A percentile compares a stretch with the other conserved stretches of the same genome.
These are phyloP conservation scores for Sphinx pinastri DNA, from an alignment of 2,888 invertebrate genomes.

Conservation along the genomic window DNA sequence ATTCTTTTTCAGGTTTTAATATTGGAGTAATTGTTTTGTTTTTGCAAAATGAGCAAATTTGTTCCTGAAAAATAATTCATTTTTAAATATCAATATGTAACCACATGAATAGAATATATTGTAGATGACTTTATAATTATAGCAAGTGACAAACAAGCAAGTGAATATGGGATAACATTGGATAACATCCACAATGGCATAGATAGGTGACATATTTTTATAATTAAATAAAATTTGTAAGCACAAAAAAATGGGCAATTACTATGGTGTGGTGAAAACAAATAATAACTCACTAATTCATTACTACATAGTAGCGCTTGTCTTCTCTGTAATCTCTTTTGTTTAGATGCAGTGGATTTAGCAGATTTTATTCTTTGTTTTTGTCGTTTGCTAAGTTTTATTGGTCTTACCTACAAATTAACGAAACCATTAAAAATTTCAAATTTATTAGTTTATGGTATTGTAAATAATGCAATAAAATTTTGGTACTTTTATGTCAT, in stretches of 20 bases:
- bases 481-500: conserved; percentile 53
- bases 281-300: conserved; percentile 58
- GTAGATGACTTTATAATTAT: too few relatives aligned
- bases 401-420: conserved; percentile 54
- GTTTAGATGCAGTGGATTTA: conserved; percentile 37
- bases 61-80: conserved; percentile 55
- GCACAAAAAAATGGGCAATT: too few relatives aligned
- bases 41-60: conserved; percentile 66
- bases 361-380: conserved; percentile 50
- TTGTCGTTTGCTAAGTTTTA: conserved; percentile 60
- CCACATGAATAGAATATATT: too few relatives aligned
- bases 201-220: too few relatives aligned
- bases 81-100: neutral
- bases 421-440: conserved; percentile 3
- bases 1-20: conserved; percentile 51
- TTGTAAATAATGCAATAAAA: neutral
- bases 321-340: conserved; percentile 37
- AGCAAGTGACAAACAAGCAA: too few relatives aligned
- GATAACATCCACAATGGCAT: neutral
- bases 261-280: neutral
- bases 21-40: conserved; percentile 48
- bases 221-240: too few relatives aligned
- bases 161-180: neutral
- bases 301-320: conserved; percentile 55
- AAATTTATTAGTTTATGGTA: neutral